Base-by-base conservation (phyloP, 2,113 vertebrate species). In the Leucopsar rothschildi region DNA sequence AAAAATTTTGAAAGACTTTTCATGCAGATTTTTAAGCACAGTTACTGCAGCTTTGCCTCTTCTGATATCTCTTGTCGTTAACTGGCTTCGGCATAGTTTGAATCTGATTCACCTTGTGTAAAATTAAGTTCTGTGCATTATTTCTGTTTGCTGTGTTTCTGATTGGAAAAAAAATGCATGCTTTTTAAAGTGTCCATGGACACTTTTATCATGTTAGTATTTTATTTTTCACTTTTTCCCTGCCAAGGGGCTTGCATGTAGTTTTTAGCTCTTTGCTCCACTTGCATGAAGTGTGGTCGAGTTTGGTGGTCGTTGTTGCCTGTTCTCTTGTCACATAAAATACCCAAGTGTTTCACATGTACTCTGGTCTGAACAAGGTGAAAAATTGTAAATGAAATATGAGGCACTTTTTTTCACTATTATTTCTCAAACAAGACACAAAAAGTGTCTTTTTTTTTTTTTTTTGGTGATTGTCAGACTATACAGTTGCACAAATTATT, bases 161-260 rank as follows among this genome's bases (percentile, higher is more conserved):
- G 27, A 33, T 3, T 69, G 11, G 21, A 2, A 40, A 60, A 47
- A 47, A 47, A 37, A 15, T 2, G 11, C 2, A 5, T 27, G 2
- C 7, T 60, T 70, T 47, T 65, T 55, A 0, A 73, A 35, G 9
- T 82, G 23, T 17, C 29, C 5, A 1, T 49, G 33, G 44, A 11
- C 1, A 1, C 6, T 47, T 76, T 14, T 28, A 28, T 66, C 3
- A 6, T 9, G 4, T 21, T 78, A 12, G 3, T 52, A 12, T 50
- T 94, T 68, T 49, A 37, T 64, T 69, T 80, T 68, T 39, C 8
- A 5, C 19, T 64, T 42, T 66, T 70, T 53, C 28, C 11, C 24
- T 81, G 29, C 19, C 5, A 0, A 5, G 17, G 31, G 4, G 6
- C 29, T 50, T 29, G 2, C 9, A 3, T 17, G 8, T 39, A 0